Base-by-base conservation (phyloP, 2,113 vertebrate species). In the Boleophthalmus pectinirostris region DNA sequence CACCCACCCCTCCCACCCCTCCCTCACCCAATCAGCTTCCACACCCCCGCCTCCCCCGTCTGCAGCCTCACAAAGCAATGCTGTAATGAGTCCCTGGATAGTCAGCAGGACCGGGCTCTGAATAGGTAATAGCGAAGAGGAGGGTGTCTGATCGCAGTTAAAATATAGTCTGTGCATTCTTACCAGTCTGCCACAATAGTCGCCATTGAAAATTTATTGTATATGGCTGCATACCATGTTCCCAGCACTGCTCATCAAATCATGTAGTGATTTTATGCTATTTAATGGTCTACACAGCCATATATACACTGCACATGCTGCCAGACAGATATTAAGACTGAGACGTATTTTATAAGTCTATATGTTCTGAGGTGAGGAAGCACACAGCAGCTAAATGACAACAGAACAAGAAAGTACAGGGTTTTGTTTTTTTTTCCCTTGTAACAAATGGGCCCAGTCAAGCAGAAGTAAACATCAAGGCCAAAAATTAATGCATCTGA, bases 21-120 rank as follows among this genome's bases (percentile, higher is more conserved):
- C 82, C 70, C 72, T 81, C 77, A 56, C 21, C 3, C 38, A 10
- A 0, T 8, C 38, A 43, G 10, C 8, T 43, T 10, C 38, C 82
- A 74, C 79, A 71, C 84, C 64, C 82, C 70, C 72, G 81, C 77
- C 60, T 20, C 5, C 45, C 82, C 86, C 74, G 79, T 89, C 81
- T 89, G 84, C 80, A 85, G 85, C 78, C 76, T 85, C 80, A 87
- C 85, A 89, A 90, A 91, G 88, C 82, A 86, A 84, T 69, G 79
- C 75, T 87, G 82, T 88, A 90, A 91, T 85, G 90, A 90, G 88
- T 90, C 90, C 89, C 90, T 78, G 79, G 90, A 87, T 82, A 88
- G 80, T 78, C 64, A 3, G 8, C 51, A 46, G 75, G 78, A 88
- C 85, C 76, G 73, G 79, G 70, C 73, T 77, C 84, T 87, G 89